A percentile compares a stretch with the other conserved stretches of the same genome.
Conservation (phyloP, 2,113 vertebrate genomes). For the Hippolais icterina region DNA sequence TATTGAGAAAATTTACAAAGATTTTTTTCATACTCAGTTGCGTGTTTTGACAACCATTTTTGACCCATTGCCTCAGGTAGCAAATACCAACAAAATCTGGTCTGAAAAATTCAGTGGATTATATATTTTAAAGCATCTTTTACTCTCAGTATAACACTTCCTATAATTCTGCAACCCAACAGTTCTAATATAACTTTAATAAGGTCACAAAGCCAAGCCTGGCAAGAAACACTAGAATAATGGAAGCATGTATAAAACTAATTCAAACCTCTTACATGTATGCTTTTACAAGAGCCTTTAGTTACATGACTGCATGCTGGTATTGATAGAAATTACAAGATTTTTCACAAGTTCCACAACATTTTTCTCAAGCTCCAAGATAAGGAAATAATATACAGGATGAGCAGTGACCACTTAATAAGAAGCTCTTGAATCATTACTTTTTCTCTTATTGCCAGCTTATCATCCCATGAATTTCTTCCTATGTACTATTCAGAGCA, state of each 20-base stretch:
- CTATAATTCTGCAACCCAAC: constrained; percentile 34
- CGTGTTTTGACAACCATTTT: constrained; percentile 26
- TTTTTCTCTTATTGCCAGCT: neutral
- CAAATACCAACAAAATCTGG: constrained; percentile 33
- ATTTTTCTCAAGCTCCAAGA: neutral
- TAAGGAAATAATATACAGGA: neutral
- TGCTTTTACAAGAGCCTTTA: neutral
- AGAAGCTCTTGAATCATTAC: neutral
- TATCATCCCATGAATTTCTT: neutral
- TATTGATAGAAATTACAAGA: neutral
- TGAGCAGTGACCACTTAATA: neutral
- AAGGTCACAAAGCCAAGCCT: neutral
- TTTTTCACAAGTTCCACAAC: neutral
- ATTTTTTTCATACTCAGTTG: neutral
- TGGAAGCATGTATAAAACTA: neutral
- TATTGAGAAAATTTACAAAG: neutral
- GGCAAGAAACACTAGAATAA: neutral
- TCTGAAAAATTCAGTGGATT: constrained; percentile 39
- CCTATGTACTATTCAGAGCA: neutral
- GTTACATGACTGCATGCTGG: neutral
- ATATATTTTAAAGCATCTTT: constrained; percentile 9
- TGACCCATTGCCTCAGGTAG: constrained; percentile 29
- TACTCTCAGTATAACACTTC: constrained; percentile 30
- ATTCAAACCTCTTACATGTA: neutral
- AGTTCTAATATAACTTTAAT: neutral